Percentiles rank a stretch among this genome's conserved stretches.
These are phyloP conservation scores for Pyrgus malvae DNA, from an alignment of 2,888 invertebrate species.

Conservation along the genomic window DNA sequence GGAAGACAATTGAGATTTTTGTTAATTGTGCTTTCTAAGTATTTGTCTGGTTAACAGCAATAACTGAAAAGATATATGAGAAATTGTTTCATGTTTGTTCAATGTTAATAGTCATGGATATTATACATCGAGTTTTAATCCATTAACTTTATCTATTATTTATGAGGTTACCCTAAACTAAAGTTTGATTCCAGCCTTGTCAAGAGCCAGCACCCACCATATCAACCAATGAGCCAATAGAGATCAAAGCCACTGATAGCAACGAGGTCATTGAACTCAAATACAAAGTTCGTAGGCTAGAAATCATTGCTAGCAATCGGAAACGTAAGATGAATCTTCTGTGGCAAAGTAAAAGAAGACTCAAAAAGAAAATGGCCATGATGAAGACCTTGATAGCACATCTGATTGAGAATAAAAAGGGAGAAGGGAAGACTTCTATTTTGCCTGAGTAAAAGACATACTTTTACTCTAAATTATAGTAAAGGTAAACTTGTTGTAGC, in stretches of 20 bases:
- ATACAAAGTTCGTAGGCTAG: conserved; percentile 55
- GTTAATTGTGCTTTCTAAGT: no score
- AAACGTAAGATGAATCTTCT: conserved; percentile 54
- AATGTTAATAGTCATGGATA: no score
- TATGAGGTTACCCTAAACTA: neutral
- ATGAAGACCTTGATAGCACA: conserved; percentile 57
- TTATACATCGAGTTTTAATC: no score
- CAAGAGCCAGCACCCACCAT: conserved; percentile 58
- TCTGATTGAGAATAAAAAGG: conserved; percentile 46
- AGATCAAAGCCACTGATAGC: conserved; percentile 51
- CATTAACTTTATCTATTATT: neutral
- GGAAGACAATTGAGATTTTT: no score
- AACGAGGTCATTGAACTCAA: conserved; percentile 59
- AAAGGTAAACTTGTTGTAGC: no score
- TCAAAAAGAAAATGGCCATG: conserved; percentile 51
- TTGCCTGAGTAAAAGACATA: neutral
- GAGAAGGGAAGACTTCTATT: neutral
- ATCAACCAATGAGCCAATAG: conserved; percentile 42
- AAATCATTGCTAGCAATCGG: conserved; percentile 56
- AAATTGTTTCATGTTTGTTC: no score
- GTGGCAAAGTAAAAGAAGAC: conserved; percentile 54
- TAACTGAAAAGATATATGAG: no score
- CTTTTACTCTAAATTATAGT: no score
- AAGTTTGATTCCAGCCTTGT: conserved; percentile 49
- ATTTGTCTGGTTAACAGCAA: no score